Base-by-base conservation (phyloP, 2,888 invertebrate genomes). In the Chymomyza procnemis region DNA sequence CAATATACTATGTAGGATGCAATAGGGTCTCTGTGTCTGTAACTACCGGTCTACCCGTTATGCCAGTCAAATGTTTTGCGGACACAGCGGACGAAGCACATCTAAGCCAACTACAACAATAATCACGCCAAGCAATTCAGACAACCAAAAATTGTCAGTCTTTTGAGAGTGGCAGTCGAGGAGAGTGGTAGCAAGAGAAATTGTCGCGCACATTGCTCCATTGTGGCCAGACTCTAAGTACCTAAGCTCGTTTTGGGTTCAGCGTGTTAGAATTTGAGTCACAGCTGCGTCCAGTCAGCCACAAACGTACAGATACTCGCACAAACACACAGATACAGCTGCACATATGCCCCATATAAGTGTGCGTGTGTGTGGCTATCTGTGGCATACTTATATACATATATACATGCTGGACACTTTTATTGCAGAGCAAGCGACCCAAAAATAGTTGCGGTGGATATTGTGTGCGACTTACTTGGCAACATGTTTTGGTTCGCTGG, bases 391-490 rank as follows among this genome's bases (percentile, higher is more conserved):
- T 12, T 41, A 41, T 12, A 41, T 41, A 41, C 12, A 41, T 68
- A 26, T 26, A 8, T 26, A 26, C 75, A 71, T 69, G 55, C 61
- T 66, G 80, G 80, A 80, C 83, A 81, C 78, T 80, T 85, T 82
- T 82, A 85, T 82, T 82, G 81, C 81, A 50, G 85, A 80, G 81
- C 83, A 75, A 72, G 85, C 78, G 74, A 74, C 80, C 34, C 73
- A 85, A 83, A 80, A 85, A 80, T 74, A 58, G 58, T 81, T 82
- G 85, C 69, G 81, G 81, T 82, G 76, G 85, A 82, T 82, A 85
- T 78, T 73, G 81, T 83, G 85, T 80, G 80, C 73, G 85, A 78
- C 76, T 78, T 54, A 54, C 54, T 54, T 21, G 54, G 54, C 12
- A 12, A 54, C 34, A 41, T 41, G 12, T 41, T 26, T 26, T 3